Percentiles rank a stretch among this genome's conserved stretches.
Evolutionary conservation across 2,888 invertebrate genomes (phyloP).

Genomic region (Tuta absoluta): DNA sequence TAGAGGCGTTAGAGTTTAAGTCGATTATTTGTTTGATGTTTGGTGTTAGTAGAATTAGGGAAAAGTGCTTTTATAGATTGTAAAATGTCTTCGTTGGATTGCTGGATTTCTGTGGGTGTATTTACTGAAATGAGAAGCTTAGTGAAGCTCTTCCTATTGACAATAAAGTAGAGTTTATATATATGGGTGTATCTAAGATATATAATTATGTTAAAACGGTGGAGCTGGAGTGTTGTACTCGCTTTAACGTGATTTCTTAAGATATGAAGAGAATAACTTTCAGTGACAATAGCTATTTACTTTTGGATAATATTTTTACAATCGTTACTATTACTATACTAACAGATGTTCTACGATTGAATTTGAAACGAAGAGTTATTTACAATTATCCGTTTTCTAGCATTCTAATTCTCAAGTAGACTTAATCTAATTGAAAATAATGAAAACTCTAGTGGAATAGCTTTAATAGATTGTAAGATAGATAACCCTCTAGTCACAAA

Average conservation of each 20-base stretch:
- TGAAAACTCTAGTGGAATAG: conserved; percentile 69
- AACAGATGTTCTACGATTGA: conserved; percentile 13
- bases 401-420: not conserved
- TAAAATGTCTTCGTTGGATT: conserved; percentile 16
- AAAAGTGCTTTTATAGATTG: conserved; percentile 75
- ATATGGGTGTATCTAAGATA: conserved; percentile 8
- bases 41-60: conserved; percentile 72
- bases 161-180: conserved; percentile 24
- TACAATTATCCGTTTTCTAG: conserved; percentile 16
- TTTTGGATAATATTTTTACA: conserved; percentile 33
- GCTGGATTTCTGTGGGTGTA: conserved; percentile 17
- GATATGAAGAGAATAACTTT: conserved; percentile 16
- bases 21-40: conserved; percentile 72
- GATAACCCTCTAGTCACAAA: conserved; percentile 39
- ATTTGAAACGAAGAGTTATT: conserved; percentile 33
- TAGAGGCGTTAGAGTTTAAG: conserved; percentile 42
- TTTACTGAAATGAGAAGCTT: conserved; percentile 18
- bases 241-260: conserved; percentile 7
- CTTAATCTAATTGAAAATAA: conserved; percentile 27
- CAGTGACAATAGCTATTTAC: conserved; percentile 13
- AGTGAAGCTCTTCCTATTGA: conserved; percentile 8
- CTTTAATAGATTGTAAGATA: conserved; percentile 72
- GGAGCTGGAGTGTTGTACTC: conserved; percentile 7
- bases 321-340: conserved; percentile 29
- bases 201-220: not conserved